Percentiles rank a stretch among this genome's conserved stretches.
phyloP scores from a whole-genome alignment of 1,140 invertebrate species.

The Ceratitis capitata region DNA sequence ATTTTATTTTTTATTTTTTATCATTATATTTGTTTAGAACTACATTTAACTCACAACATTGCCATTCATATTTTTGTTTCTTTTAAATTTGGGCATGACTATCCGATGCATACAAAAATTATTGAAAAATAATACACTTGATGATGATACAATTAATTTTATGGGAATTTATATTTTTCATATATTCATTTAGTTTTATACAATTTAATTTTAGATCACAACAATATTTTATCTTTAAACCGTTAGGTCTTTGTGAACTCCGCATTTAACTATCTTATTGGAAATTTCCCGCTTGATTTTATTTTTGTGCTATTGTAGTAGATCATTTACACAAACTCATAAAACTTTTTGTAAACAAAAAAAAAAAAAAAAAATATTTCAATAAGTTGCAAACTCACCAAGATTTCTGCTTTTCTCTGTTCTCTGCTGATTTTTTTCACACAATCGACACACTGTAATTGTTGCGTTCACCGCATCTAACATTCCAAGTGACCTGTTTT shows the following conservation, averaged over 20 bases:
- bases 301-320: background rate
- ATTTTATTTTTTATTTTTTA: no score
- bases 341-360: background rate
- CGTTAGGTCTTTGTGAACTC: background rate
- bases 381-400: slow-evolving; percentile 46
- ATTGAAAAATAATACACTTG: no score
- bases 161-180: no score
- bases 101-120: no score
- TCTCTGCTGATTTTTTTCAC: slow-evolving; percentile 42
- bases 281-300: background rate
- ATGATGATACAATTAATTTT: no score
- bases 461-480: slow-evolving; percentile 63
- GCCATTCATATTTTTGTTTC: no score
- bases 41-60: background rate
- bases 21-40: background rate
- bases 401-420: slow-evolving; percentile 51
- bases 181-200: background rate
- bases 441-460: slow-evolving; percentile 58
- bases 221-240: background rate
- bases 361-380: no score
- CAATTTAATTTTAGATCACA: background rate
- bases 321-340: background rate
- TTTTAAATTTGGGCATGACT: no score
- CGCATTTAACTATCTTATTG: background rate
- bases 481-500: slow-evolving; percentile 60